Evolutionary conservation across 2,113 vertebrate genomes (phyloP).

Genomic region (Misgurnus mizolepis): DNA sequence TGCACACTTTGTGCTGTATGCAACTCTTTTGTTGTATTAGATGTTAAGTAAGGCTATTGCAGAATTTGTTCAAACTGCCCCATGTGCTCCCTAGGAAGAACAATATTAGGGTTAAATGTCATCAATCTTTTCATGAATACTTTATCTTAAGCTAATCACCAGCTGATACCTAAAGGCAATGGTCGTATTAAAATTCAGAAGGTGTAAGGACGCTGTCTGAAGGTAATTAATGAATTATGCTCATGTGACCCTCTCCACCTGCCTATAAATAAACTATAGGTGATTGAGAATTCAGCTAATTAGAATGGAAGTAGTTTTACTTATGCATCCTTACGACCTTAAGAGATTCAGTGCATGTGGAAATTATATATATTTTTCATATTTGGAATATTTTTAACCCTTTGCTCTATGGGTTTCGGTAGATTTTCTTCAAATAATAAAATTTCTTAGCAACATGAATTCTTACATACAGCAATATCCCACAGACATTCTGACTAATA

Average conservation of each 20-base stretch:
- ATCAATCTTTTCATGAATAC: constrained; percentile 16
- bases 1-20: background rate
- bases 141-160: constrained; percentile 24
- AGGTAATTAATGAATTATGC: constrained; percentile 28
- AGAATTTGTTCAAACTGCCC: background rate
- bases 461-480: background rate
- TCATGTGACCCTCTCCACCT: background rate
- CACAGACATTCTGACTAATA: background rate
- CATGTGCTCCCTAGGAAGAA: background rate
- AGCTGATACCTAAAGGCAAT: constrained; percentile 2
- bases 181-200: constrained; percentile 30
- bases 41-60: background rate
- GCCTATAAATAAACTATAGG: constrained; percentile 30
- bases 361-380: background rate
- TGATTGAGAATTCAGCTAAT: constrained; percentile 1
- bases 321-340: constrained; percentile 1
- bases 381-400: background rate
- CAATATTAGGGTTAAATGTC: constrained; percentile 14
- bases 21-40: too few relatives aligned
- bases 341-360: background rate
- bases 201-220: constrained; percentile 1
- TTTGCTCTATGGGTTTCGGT: background rate
- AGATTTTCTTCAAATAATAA: background rate
- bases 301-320: background rate
- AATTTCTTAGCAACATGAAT: background rate